Percentiles rank a stretch among this genome's conserved stretches.
phyloP scores from a whole-genome alignment of 2,888 invertebrate genomes.

The Drosophila vallismaia region DNA sequence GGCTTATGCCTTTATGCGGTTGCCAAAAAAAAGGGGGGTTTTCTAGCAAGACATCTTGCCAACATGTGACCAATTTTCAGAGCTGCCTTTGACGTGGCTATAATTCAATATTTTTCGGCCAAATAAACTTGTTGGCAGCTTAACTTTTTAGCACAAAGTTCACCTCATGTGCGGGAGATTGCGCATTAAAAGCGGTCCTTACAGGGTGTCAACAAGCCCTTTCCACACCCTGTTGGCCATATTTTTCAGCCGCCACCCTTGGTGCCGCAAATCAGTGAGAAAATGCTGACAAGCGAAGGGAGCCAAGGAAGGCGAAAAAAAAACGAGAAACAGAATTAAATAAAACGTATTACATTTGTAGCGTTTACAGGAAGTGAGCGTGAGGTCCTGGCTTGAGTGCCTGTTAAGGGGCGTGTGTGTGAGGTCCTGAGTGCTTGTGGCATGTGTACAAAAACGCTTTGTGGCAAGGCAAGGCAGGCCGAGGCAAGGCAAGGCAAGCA shows the following conservation, averaged over 20 bases:
- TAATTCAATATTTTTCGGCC: constrained; percentile 74
- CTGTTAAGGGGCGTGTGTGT: constrained; percentile 47
- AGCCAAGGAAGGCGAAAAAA: constrained; percentile 32
- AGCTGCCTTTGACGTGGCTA: constrained; percentile 61
- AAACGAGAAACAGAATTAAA: constrained; percentile 65
- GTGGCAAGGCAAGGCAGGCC: constrained; percentile 26
- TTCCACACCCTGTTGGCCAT: constrained; percentile 37
- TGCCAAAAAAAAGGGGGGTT: constrained; percentile 20
- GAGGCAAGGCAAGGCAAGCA: constrained; percentile 3
- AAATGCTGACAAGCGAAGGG: constrained; percentile 72
- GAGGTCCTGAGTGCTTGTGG: constrained; percentile 37
- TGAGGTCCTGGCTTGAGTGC: constrained; percentile 30
- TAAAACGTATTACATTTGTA: constrained; percentile 77
- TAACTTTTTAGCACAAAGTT: constrained; percentile 56
- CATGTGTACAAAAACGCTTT: constrained; percentile 48
- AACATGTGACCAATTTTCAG: constrained; percentile 39
- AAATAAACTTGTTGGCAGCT: constrained; percentile 79
- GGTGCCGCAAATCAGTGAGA: constrained; percentile 69
- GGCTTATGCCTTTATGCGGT: constrained; percentile 70
- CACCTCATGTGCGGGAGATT: not conserved
- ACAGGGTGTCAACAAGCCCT: constrained; percentile 30
- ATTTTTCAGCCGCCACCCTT: constrained; percentile 59
- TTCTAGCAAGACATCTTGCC: constrained; percentile 32
- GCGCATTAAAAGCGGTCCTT: not conserved
- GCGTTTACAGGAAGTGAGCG: constrained; percentile 56